phyloP scores from a whole-genome alignment of 2,888 invertebrate species.

The Desoria tigrina region DNA sequence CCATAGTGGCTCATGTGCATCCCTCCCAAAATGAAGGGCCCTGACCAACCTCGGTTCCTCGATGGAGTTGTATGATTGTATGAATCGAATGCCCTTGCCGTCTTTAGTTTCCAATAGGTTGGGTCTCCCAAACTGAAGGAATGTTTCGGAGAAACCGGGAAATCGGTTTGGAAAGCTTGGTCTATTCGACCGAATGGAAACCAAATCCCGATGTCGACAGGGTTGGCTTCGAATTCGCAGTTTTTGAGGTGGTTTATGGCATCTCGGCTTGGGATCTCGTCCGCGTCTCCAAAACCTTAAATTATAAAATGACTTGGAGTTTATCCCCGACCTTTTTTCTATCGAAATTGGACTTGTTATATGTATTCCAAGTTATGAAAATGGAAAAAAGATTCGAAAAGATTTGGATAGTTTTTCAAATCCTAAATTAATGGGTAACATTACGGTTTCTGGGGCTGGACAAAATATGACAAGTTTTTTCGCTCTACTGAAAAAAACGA shows the following conservation, averaged over 20 bases:
- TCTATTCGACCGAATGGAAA: constrained; percentile 27
- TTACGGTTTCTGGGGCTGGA: too few relatives aligned
- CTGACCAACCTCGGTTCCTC: constrained; percentile 9
- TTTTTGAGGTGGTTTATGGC: constrained; percentile 17
- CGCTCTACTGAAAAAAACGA: too few relatives aligned
- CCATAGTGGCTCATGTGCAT: constrained; percentile 25
- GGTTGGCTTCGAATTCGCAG: neutral
- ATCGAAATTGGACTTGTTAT: too few relatives aligned
- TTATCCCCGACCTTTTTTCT: too few relatives aligned
- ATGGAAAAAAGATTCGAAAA: too few relatives aligned
- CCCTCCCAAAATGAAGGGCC: constrained; percentile 18
- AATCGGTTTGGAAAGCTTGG: constrained; percentile 17
- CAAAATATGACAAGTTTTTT: too few relatives aligned
- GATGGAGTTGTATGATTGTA: neutral
- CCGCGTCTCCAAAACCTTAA: constrained; percentile 24
- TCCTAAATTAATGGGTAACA: too few relatives aligned
- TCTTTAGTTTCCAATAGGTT: constrained; percentile 15
- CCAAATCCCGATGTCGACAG: constrained; percentile 25
- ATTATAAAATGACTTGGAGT: neutral
- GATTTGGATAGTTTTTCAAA: too few relatives aligned
- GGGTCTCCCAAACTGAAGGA: constrained; percentile 18
- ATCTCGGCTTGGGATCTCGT: constrained; percentile 23
- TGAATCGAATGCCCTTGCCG: neutral
- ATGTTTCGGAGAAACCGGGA: constrained; percentile 6
- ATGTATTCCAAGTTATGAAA: too few relatives aligned